Evolutionary conservation across 2,888 invertebrate genomes (phyloP).

Genomic region (Hyposoter dolosus): DNA sequence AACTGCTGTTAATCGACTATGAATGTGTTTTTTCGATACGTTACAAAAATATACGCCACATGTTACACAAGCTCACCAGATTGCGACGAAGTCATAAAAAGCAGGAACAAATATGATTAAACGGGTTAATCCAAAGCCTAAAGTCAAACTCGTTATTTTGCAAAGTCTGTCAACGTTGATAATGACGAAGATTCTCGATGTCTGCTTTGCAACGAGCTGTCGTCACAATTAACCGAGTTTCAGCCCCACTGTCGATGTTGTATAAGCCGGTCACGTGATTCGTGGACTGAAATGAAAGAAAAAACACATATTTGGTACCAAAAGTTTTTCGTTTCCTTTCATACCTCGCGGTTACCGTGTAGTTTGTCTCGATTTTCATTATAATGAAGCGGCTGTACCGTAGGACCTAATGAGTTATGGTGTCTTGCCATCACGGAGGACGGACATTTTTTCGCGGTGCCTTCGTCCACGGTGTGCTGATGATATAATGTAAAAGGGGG

Average conservation of each 20-base stretch:
- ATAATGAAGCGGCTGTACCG: no score
- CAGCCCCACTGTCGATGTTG: not conserved
- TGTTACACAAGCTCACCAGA: no score
- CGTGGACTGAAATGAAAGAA: not conserved
- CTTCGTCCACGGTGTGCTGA: conserved; percentile 61
- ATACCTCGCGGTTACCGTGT: not conserved
- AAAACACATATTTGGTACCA: not conserved
- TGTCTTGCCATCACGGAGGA: conserved; percentile 32
- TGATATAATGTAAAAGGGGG: conserved; percentile 58
- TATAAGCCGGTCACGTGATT: not conserved
- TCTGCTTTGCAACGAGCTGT: not conserved
- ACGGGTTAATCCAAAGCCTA: not conserved
- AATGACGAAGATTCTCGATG: not conserved
- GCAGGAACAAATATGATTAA: not conserved
- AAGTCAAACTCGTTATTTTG: not conserved
- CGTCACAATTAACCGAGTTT: not conserved
- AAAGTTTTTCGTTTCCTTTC: not conserved
- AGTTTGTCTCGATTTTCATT: not conserved
- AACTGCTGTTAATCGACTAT: not conserved
- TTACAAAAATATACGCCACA: not conserved
- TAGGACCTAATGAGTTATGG: conserved; percentile 44
- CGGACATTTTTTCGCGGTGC: conserved; percentile 52
- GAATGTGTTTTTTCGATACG: not conserved
- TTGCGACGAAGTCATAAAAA: not conserved
- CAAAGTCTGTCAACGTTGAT: not conserved